phyloP scores from a whole-genome alignment of 2,888 invertebrate genomes.

The Orchesella flavescens region DNA sequence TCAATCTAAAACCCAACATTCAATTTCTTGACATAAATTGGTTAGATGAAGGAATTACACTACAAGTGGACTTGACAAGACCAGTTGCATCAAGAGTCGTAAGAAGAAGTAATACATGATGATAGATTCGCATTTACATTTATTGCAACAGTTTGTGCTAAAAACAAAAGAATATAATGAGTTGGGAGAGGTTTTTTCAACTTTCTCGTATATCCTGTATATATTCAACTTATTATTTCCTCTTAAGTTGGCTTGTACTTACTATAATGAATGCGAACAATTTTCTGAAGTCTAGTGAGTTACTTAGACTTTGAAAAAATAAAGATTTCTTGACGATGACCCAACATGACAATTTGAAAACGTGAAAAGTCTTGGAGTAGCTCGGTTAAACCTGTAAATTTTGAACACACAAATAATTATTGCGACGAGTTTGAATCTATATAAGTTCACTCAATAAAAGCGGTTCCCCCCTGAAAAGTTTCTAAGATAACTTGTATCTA shows the following conservation, averaged over 20 bases:
- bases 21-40: slow-evolving; percentile 23
- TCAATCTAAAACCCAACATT: not conserved
- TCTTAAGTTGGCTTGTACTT: no score
- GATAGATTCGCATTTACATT: slow-evolving; percentile 12
- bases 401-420: slow-evolving; percentile 29
- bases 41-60: slow-evolving; percentile 4
- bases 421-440: slow-evolving; percentile 12
- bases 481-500: no score
- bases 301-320: no score
- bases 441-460: slow-evolving; percentile 23
- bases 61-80: slow-evolving; percentile 17
- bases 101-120: not conserved
- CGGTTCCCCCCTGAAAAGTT: slow-evolving; percentile 1
- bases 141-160: not conserved
- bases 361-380: not conserved
- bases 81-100: not conserved
- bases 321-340: no score
- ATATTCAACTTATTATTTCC: no score
- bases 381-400: not conserved
- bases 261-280: no score
- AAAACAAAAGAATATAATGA: not conserved
- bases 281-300: no score
- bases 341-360: no score
- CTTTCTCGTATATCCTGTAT: no score
- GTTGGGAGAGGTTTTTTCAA: no score